Evolutionary conservation across 2,113 vertebrate genomes (phyloP).

Genomic region (Uria aalge): DNA sequence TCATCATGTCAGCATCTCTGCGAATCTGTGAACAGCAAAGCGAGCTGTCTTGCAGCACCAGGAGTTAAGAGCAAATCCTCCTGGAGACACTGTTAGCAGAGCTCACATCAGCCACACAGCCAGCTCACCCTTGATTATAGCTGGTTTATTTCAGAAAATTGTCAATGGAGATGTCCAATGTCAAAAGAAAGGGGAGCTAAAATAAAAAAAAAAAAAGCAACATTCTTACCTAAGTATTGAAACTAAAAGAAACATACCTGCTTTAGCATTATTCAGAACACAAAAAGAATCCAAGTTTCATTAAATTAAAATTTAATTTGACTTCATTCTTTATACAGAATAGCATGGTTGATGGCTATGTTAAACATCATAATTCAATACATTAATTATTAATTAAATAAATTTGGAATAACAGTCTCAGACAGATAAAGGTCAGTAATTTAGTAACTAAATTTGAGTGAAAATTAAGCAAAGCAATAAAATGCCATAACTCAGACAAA

Average conservation of each 20-base stretch:
- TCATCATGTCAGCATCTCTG: neutral
- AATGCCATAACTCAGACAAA: neutral
- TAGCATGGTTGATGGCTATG: neutral
- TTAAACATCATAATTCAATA: neutral
- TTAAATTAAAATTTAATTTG: neutral
- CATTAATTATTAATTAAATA: neutral
- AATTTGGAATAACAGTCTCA: neutral
- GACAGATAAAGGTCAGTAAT: neutral
- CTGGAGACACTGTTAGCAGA: neutral
- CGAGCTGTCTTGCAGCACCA: neutral
- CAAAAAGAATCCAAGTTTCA: neutral
- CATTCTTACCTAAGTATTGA: neutral
- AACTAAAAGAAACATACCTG: neutral
- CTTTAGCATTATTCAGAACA: neutral
- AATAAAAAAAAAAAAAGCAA: neutral
- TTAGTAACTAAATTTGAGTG: neutral
- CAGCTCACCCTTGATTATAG: neutral
- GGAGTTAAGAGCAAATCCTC: neutral
- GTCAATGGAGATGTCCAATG: neutral
- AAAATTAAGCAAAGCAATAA: neutral
- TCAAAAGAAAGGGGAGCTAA: neutral
- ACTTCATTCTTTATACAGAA: conserved; percentile 9
- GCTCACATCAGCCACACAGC: neutral
- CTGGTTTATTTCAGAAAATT: neutral
- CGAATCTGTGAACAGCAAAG: neutral